Conservation (phyloP, 2,113 vertebrate genomes). For the Microcebus griseorufus region DNA sequence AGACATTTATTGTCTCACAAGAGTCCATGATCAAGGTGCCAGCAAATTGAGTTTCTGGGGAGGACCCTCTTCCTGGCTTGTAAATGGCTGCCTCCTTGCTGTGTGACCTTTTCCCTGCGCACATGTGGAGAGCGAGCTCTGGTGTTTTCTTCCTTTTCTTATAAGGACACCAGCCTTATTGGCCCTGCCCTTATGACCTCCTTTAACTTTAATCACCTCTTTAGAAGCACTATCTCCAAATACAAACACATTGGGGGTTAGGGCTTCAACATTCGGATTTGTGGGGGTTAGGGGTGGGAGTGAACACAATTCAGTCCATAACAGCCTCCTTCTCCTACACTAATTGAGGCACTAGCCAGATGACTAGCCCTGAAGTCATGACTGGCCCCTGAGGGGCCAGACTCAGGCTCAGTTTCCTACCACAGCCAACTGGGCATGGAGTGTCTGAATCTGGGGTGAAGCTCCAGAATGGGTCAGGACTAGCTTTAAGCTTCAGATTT, state of each 20-base stretch:
- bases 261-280: background rate
- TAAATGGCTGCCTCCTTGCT: background rate
- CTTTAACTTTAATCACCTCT: background rate
- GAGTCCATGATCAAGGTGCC: background rate
- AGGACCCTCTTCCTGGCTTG: background rate
- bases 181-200: background rate
- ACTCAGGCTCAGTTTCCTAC: background rate
- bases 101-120: background rate
- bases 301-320: background rate
- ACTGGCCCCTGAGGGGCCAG: background rate
- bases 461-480: background rate
- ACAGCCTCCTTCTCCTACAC: background rate
- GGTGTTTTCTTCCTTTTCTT: background rate
- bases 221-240: background rate
- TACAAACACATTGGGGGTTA: background rate
- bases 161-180: background rate
- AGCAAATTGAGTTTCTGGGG: background rate
- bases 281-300: background rate
- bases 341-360: background rate
- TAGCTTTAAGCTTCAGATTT: background rate
- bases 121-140: background rate
- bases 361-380: background rate
- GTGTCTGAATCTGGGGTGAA: background rate
- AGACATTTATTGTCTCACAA: background rate
- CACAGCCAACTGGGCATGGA: background rate